Evolutionary conservation across 2,113 vertebrate genomes (phyloP).

Genomic region (Ceyx melanurus): DNA sequence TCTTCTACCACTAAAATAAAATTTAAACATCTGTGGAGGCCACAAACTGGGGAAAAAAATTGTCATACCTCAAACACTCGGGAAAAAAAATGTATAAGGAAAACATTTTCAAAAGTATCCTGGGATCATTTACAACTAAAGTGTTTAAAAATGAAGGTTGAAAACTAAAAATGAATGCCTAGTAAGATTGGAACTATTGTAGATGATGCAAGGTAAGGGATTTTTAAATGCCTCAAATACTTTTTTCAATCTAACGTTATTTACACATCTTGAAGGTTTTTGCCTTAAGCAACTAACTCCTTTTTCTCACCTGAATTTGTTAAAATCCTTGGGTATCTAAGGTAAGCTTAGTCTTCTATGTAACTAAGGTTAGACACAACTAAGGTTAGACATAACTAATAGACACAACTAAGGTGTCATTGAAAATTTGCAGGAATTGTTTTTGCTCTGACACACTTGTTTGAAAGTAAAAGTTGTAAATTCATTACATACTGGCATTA

Average conservation of each 20-base stretch:
- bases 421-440: background rate
- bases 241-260: background rate
- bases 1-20: background rate
- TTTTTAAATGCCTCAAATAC: background rate
- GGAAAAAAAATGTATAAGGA: background rate
- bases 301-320: background rate
- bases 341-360: background rate
- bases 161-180: background rate
- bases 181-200: background rate
- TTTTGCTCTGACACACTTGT: background rate
- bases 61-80: background rate
- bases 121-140: background rate
- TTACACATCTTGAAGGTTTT: background rate
- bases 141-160: background rate
- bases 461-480: background rate
- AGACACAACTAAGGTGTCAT: background rate
- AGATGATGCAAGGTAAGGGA: background rate
- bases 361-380: background rate
- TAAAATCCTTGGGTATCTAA: background rate
- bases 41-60: background rate
- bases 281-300: background rate
- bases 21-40: background rate
- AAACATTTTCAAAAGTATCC: background rate
- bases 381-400: too few species aligned
- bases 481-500: background rate